Base-by-base conservation (phyloP, 2,888 invertebrate species). In the Rotaria macrura region DNA sequence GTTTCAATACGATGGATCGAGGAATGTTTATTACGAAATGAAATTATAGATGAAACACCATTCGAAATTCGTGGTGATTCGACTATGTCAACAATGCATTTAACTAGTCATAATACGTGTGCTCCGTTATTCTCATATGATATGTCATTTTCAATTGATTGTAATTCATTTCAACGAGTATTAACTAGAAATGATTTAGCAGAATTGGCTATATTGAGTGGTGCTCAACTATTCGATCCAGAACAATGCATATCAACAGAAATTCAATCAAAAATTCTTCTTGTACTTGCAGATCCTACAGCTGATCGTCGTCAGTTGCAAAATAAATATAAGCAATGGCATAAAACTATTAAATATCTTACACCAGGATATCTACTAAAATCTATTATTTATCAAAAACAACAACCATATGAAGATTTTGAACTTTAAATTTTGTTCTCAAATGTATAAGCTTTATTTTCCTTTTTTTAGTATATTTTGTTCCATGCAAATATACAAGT, bases 401-500 rank as follows among this genome's bases (percentile, higher is more conserved):
- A 65, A 65, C 57, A 65, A 65, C 57, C 57, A 65, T 65, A 14
- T 65, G 57, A 65, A 65, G 57, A 65, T 65, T 65, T 65, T 65
- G 29, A 65, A 65, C 57, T 65, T 17, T 29, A 29, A 3, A 12
- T n/a, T 57, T 10, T 57, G n/a, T 55, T 55, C n/a, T 55, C n/a
- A 7, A 12, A n/a, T 55, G 54, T 55, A n/a, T 55, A 23, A 10
- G 10, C 34, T 65, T 65, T 65, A 34, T 65, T 65, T 47, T 47
- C 12, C 12, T 47, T 47, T 47, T 47, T n/a, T 29, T 12, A 34
- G 57, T 29, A 65, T 65, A 65, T 65, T 65, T 65, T n/a, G 57
- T 65, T 65, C 5, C 34, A 29, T 7, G 10, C 57, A 65, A 65
- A 65, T 65, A 65, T 65, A 34, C 29, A n/a, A n/a, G 14, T 2